Base-by-base conservation (phyloP, 2,113 vertebrate species). In the Heterochromis multidens region DNA sequence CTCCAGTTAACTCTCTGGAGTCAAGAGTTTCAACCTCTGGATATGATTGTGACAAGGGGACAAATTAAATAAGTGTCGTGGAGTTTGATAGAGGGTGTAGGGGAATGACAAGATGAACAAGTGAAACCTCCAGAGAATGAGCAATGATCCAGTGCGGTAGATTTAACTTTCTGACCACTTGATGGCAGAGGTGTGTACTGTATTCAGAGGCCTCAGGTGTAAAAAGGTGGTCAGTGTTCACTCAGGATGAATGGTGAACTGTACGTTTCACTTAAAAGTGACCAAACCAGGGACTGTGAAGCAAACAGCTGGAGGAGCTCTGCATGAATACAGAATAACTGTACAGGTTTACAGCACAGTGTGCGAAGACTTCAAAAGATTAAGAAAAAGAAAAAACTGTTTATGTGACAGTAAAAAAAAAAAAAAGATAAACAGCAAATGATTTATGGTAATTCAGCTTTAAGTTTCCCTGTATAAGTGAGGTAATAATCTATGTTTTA, bases 1-100 rank as follows among this genome's bases (percentile, higher is more conserved):
- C 93, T 92, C 85, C 91, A 88, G 90, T 93, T 93, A 92, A 91
- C 87, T 93, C 91, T 93, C 86, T 88, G 70, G 88, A 95, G 94
- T 93, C 87, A 85, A 85, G 90, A 93, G 91, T 88, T 92, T 90
- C 90, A 90, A 94, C 93, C 93, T 93, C 85, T 89, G 86, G 84
- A 93, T 90, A 85, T 89, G 92, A 94, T 92, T 74, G 88, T 77
- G 87, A 92, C 89, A 92, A 92, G 89, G 81, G 92, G 89, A 94
- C 91, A 92, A 91, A 94, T 86, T 94, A 82, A 94, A 95, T 87
- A 90, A 92, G 61, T 81, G 90, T 70, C 40, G 79, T 27, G 14
- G 57, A 67, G 81, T 79, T 80, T 19, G 52, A 82, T 57, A 21
- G 33, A 35, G 21, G 17, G 59, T 7, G 52, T 3, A 67, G 16